Evolutionary conservation across 2,888 invertebrate genomes (phyloP), one percentile per base, ranked within the genome.

Genomic region (Aproaerema taeniolella): DNA sequence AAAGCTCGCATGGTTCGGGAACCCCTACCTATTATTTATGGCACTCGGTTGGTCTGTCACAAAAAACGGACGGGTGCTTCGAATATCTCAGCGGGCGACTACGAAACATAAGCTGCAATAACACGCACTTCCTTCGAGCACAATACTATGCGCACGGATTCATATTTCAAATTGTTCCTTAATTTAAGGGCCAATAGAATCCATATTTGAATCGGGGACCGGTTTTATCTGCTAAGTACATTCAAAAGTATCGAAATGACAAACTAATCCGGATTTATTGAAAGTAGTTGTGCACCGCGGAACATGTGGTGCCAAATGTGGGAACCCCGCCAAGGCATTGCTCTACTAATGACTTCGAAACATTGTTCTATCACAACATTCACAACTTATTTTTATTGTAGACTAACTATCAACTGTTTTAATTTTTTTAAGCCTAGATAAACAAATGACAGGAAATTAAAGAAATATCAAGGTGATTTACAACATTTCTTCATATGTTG

Each of bases 21-120:
- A 76, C 81, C 83, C 85, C 80, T 80, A 77, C 80, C 82, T 86
- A 85, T 86, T 86, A 86, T 86, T 86, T 86, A 86, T 86, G 83
- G 82, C 82, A 77, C 69, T 80, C 76, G 72, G 79, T 85, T 79
- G 79, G 82, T 80, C 82, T 83, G 82, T 83, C 82, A 83, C 80
- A 85, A 86, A 86, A 86, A 86, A 85, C 67, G 75, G 78, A 77
- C 85, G 83, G 80, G 77, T 83, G 82, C 79, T 60, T 73, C 78
- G 76, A 77, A 78, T 77, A 75, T 76, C 86, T 80, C 85, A 85
- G 85, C 86, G 72, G 86, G 86, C 82, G 78, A 70, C 76, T 73
- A 64, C 68, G 67, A 76, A 78, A 72, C 76, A 65, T 83, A 83
- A 85, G 85, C 85, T 86, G 86, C 81, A 83, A 85, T 73, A 86